phyloP scores from a whole-genome alignment of 1,140 invertebrate species.

The Sminthurides bifidus region DNA sequence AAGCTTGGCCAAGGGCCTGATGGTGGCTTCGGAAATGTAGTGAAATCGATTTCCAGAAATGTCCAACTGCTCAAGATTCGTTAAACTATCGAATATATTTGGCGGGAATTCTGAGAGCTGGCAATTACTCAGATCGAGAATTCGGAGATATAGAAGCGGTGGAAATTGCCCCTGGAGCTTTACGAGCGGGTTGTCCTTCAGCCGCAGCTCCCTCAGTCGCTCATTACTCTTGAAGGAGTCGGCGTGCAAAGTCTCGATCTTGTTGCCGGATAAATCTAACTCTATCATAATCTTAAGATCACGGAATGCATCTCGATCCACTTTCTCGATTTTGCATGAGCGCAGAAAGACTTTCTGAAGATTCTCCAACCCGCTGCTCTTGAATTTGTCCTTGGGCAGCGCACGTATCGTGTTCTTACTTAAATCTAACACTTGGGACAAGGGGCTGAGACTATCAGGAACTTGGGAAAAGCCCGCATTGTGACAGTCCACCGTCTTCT shows the following conservation, averaged over 20 bases:
- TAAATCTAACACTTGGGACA: conserved; percentile 74
- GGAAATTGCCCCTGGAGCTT: conserved; percentile 56
- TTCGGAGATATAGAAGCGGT: conserved; percentile 52
- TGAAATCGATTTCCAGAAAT: conserved; percentile 55
- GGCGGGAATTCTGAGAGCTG: conserved; percentile 55
- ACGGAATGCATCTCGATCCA: conserved; percentile 69
- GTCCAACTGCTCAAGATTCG: conserved; percentile 54
- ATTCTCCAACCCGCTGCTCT: conserved; percentile 62
- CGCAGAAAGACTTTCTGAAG: conserved; percentile 68
- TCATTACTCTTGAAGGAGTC: conserved; percentile 62
- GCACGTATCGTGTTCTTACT: conserved; percentile 63
- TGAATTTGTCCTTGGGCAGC: conserved; percentile 67
- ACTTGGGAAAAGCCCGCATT: conserved; percentile 60
- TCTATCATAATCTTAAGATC: conserved; percentile 76
- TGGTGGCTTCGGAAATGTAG: conserved; percentile 50
- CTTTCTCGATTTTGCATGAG: conserved; percentile 55
- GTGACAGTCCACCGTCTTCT: conserved; percentile 70
- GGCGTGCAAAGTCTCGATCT: conserved; percentile 50
- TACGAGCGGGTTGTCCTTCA: conserved; percentile 58
- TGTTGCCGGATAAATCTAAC: conserved; percentile 67
- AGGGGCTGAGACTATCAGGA: conserved; percentile 58
- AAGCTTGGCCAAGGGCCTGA: conserved; percentile 53
- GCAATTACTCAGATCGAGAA: conserved; percentile 62
- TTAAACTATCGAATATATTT: conserved; percentile 54
- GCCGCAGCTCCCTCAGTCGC: conserved; percentile 50